Conservation (phyloP, 2,113 vertebrate species). For the Brachyhypopomus occidentalis region DNA sequence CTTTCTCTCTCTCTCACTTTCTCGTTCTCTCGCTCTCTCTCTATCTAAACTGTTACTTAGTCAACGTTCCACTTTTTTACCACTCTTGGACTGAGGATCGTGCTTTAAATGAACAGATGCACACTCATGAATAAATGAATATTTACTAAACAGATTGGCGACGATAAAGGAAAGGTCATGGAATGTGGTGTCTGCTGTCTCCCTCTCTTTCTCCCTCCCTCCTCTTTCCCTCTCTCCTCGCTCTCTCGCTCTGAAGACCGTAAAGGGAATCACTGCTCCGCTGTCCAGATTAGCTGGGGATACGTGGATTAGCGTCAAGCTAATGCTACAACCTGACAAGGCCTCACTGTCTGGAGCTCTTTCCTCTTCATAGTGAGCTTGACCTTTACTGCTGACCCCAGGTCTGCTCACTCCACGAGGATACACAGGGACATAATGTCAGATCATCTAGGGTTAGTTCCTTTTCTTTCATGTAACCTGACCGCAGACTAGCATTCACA, state of each 20-base stretch:
- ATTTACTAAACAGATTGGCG: conserved; percentile 54
- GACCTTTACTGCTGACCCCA: too few relatives aligned
- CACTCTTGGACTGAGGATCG: conserved; percentile 35
- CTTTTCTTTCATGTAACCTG: too few relatives aligned
- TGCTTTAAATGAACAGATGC: conserved; percentile 47
- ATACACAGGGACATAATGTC: too few relatives aligned
- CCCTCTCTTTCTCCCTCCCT: conserved; percentile 8
- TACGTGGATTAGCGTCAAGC: too few relatives aligned
- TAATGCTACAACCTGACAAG: too few relatives aligned
- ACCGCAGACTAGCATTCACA: too few relatives aligned
- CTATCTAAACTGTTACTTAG: conserved; percentile 25
- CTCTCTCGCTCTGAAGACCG: neutral
- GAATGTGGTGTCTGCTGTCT: conserved; percentile 32
- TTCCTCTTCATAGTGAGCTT: too few relatives aligned
- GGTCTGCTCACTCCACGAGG: too few relatives aligned
- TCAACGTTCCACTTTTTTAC: conserved; percentile 45
- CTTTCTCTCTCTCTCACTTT: neutral
- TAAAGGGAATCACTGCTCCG: too few relatives aligned
- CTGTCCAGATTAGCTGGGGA: too few relatives aligned
- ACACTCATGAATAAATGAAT: conserved; percentile 57
- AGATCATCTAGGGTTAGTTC: too few relatives aligned
- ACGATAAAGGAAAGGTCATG: conserved; percentile 52
- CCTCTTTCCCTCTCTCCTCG: neutral
- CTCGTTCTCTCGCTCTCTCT: neutral
- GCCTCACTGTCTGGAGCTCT: too few relatives aligned